phyloP scores from a whole-genome alignment of 2,797 vertebrate species.

The Pangasius krempfi region DNA sequence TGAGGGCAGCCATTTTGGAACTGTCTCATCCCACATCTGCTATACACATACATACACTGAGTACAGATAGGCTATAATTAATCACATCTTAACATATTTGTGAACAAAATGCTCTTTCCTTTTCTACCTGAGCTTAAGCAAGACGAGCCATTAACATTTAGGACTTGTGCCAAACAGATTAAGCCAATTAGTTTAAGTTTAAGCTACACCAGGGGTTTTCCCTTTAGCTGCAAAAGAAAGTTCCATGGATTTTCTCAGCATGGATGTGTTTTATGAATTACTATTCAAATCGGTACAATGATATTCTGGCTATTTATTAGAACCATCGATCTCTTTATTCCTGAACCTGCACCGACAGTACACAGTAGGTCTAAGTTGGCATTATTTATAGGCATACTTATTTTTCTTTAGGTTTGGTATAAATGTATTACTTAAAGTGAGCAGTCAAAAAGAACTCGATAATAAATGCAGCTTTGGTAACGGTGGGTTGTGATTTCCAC shows the following conservation, averaged over 20 bases:
- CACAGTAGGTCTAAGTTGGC: not conserved
- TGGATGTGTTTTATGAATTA: not conserved
- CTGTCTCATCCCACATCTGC: slow-evolving; percentile 59
- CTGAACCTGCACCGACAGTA: not conserved
- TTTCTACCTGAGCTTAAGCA: slow-evolving; percentile 36
- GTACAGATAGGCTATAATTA: slow-evolving; percentile 65
- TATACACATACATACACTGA: slow-evolving; percentile 15
- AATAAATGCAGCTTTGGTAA: not conserved
- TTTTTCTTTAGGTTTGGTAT: not conserved
- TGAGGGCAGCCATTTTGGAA: slow-evolving; percentile 63
- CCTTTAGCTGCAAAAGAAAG: not conserved
- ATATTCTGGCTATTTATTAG: not conserved
- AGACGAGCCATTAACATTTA: slow-evolving; percentile 41
- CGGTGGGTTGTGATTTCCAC: not conserved
- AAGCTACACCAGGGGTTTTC: not conserved
- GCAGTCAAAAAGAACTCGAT: not conserved
- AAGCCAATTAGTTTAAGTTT: slow-evolving; percentile 11
- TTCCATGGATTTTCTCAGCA: not conserved
- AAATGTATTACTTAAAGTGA: not conserved
- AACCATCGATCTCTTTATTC: not conserved
- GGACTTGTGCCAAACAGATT: slow-evolving; percentile 1
- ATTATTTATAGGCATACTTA: not conserved
- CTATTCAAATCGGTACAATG: not conserved
- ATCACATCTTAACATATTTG: slow-evolving; percentile 64
- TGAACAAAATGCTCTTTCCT: slow-evolving; percentile 52